Evolutionary conservation across 1,140 invertebrate genomes (phyloP).

Genomic region (Euglossa dilemma): DNA sequence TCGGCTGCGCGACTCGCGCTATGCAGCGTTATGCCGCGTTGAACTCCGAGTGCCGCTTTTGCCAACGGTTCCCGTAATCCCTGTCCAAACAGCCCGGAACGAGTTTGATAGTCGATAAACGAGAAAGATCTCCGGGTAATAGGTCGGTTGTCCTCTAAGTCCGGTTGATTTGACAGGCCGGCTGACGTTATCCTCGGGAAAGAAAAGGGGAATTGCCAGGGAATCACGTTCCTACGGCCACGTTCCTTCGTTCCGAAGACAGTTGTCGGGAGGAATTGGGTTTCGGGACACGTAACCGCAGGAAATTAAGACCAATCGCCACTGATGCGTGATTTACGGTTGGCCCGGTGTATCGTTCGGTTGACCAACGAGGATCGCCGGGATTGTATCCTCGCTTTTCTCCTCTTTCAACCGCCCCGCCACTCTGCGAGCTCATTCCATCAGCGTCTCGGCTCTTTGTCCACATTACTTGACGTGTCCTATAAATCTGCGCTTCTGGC

Average conservation of each 20-base stretch:
- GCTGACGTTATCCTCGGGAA: slow-evolving; percentile 25
- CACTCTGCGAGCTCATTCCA: slow-evolving; percentile 60
- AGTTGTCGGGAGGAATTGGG: slow-evolving; percentile 22
- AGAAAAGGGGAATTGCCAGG: not conserved
- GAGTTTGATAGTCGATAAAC: not conserved
- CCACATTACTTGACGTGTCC: slow-evolving; percentile 66
- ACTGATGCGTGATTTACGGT: slow-evolving; percentile 71
- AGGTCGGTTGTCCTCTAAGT: slow-evolving; percentile 29
- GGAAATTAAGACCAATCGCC: slow-evolving; percentile 76
- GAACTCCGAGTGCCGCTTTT: not conserved
- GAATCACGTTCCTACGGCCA: slow-evolving; percentile 15
- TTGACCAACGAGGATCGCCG: slow-evolving; percentile 43
- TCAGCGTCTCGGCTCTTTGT: slow-evolving; percentile 65
- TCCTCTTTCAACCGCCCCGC: not conserved
- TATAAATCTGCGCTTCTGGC: slow-evolving; percentile 46
- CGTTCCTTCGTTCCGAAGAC: not conserved
- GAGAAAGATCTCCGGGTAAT: not conserved
- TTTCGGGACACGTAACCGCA: slow-evolving; percentile 70
- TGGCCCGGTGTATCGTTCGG: slow-evolving; percentile 48
- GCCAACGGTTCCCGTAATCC: too few relatives aligned
- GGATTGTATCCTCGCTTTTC: slow-evolving; percentile 34
- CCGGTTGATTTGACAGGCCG: slow-evolving; percentile 45
- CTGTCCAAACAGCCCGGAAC: not conserved
- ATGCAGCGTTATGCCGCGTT: not conserved
- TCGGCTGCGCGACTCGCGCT: not conserved